phyloP scores from a whole-genome alignment of 2,888 invertebrate species.

The Tenthredo distinguenda region DNA sequence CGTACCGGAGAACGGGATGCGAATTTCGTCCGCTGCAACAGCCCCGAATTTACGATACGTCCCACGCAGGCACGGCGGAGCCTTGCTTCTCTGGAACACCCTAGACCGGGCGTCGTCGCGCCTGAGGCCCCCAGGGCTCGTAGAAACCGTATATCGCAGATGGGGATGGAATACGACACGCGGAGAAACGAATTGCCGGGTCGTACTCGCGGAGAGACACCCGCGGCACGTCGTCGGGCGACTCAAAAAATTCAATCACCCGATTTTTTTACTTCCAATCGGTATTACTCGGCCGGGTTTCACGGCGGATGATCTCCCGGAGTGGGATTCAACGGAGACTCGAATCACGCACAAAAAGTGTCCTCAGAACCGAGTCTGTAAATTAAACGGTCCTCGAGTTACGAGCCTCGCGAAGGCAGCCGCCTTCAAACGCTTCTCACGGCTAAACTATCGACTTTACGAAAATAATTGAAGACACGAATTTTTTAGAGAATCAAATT shows the following conservation, averaged over 20 bases:
- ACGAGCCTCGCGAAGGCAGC: no score
- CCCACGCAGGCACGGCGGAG: conserved; percentile 1
- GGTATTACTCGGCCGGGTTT: no score
- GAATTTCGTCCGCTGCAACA: not conserved
- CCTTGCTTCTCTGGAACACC: not conserved
- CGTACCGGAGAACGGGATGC: not conserved
- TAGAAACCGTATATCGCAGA: not conserved
- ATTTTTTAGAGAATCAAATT: no score
- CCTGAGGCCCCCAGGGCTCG: not conserved
- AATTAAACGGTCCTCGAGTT: no score
- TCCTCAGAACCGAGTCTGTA: no score
- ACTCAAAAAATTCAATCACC: not conserved
- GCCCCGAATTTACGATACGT: conserved; percentile 32
- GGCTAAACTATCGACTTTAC: no score
- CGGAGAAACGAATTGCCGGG: conserved; percentile 13
- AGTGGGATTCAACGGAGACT: no score
- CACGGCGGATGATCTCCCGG: no score
- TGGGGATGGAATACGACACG: not conserved
- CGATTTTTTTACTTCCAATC: no score
- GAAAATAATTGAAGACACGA: no score
- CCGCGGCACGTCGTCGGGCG: not conserved
- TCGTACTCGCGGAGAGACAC: not conserved
- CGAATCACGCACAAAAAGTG: no score
- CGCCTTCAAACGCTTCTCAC: no score
- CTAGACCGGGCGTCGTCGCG: not conserved